Percentiles rank a stretch among this genome's conserved stretches.
Conservation (phyloP, 2,113 vertebrate genomes). For the Mesoclemmys tuberculata region DNA sequence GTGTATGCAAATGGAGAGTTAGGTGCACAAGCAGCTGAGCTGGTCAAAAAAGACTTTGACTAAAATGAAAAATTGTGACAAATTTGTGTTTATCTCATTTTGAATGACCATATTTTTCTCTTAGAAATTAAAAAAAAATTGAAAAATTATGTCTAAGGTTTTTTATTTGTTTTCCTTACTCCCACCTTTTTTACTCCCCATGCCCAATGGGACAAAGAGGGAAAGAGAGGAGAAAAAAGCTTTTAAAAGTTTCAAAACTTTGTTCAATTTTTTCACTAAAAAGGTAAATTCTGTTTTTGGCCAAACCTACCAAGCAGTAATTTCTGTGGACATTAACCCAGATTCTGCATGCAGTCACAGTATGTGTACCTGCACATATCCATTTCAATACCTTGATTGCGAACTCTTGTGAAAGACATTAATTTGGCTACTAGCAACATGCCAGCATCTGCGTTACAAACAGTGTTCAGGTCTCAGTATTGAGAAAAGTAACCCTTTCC, state of each 20-base stretch:
- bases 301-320: neutral
- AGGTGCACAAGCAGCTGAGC: rapidly evolving
- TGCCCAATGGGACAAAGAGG: neutral
- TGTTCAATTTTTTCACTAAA: neutral
- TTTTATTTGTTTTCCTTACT: neutral
- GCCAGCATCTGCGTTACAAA: neutral
- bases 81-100: no score
- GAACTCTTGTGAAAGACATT: rapidly evolving
- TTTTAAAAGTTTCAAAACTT: neutral
- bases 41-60: neutral
- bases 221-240: neutral
- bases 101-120: no score
- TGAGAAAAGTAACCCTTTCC: rapidly evolving
- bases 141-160: no score
- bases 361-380: rapidly evolving
- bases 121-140: no score
- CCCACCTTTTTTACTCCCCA: neutral
- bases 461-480: rapidly evolving
- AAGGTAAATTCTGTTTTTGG: rapidly evolving
- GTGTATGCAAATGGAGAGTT: neutral
- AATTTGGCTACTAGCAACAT: neutral
- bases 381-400: neutral
- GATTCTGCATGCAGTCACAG: rapidly evolving
- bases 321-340: rapidly evolving
- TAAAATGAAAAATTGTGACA: no score